Conservation (phyloP, 2,888 invertebrate genomes). For the Cheilosia soror region DNA sequence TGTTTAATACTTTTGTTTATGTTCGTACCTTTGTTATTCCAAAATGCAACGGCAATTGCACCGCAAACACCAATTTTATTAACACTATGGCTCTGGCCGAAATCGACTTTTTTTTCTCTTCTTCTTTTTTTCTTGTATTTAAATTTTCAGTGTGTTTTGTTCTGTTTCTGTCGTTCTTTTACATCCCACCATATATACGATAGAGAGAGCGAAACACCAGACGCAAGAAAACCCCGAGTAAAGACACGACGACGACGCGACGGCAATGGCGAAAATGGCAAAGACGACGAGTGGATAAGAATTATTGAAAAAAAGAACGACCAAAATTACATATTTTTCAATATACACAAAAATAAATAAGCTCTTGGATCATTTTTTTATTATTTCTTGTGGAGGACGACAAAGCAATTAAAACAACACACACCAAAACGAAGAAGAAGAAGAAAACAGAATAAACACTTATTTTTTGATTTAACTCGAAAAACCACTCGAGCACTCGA, state of each 20-base stretch:
- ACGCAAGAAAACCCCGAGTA: slow-evolving; percentile 11
- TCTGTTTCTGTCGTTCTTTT: slow-evolving; percentile 28
- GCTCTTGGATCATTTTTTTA: not conserved
- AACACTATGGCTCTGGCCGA: slow-evolving; percentile 2
- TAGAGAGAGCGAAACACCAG: slow-evolving; percentile 19
- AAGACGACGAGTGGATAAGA: slow-evolving; percentile 23
- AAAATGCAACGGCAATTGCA: not conserved
- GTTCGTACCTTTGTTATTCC: slow-evolving; percentile 14
- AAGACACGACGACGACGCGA: slow-evolving; percentile 15
- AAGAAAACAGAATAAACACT: slow-evolving; percentile 22
- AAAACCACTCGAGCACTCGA: slow-evolving; percentile 19
- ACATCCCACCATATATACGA: not conserved
- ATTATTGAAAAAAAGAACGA: slow-evolving; percentile 6
- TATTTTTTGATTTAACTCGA: slow-evolving; percentile 14
- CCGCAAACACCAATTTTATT: slow-evolving; percentile 5
- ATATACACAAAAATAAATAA: slow-evolving; percentile 42
- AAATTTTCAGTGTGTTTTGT: slow-evolving; percentile 11
- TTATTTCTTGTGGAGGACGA: slow-evolving; percentile 24
- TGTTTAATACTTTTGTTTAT: not conserved
- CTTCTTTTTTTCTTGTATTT: not conserved
- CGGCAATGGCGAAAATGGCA: not conserved
- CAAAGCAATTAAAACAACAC: slow-evolving; percentile 50
- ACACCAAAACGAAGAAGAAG: slow-evolving; percentile 11
- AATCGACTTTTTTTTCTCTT: slow-evolving; percentile 46
- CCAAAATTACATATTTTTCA: slow-evolving; percentile 36